Evolutionary conservation across 2,113 vertebrate genomes (phyloP).

Genomic region (Chaenocephalus aceratus): DNA sequence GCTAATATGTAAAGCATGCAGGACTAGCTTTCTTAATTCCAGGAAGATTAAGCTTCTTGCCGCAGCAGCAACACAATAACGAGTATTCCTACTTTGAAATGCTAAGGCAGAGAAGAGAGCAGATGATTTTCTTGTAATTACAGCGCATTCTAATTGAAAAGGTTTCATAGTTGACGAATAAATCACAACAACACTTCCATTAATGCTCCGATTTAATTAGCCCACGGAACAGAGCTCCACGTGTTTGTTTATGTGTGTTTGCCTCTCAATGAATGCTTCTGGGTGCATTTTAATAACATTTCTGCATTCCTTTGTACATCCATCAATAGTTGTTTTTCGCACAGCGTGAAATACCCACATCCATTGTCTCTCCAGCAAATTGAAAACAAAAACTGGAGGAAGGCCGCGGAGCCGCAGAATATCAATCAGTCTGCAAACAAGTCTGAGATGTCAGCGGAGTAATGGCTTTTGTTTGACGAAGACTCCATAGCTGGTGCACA

Average conservation of each 20-base stretch:
- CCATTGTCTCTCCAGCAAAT: conserved; percentile 53
- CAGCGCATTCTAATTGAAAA: conserved; percentile 8
- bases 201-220: conserved; percentile 17
- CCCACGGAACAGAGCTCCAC: neutral
- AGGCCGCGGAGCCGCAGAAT: conserved; percentile 53
- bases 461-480: conserved; percentile 73
- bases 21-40: neutral
- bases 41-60: neutral
- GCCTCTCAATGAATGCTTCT: conserved; percentile 16
- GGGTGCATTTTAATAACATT: conserved; percentile 46
- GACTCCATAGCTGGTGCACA: conserved; percentile 55
- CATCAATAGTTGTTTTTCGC: conserved; percentile 51
- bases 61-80: neutral
- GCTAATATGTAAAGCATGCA: neutral
- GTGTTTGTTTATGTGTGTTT: neutral
- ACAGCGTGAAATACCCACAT: conserved; percentile 27
- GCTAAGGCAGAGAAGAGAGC: neutral
- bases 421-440: conserved; percentile 76
- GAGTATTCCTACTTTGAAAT: neutral
- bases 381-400: conserved; percentile 62
- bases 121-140: conserved; percentile 39
- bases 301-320: conserved; percentile 42
- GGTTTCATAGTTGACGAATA: conserved; percentile 19
- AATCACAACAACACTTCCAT: conserved; percentile 22
- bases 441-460: conserved; percentile 57